Evolutionary conservation across 2,797 vertebrate genomes (phyloP).

Genomic region (Oreochromis grahami): DNA sequence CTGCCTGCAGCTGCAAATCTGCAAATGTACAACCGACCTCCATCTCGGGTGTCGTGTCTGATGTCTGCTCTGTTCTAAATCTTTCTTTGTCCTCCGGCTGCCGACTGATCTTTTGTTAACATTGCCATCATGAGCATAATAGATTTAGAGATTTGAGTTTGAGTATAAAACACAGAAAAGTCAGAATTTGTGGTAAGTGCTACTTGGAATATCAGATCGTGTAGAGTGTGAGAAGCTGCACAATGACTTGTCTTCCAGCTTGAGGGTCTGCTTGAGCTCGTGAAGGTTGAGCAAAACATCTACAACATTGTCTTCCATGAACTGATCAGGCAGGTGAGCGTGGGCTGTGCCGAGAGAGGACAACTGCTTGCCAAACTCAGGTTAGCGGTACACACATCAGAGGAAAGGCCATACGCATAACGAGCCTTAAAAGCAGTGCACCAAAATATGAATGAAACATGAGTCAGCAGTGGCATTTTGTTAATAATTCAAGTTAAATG

Average conservation of each 20-base stretch:
- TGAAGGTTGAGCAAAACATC: slow-evolving; percentile 86
- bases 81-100: neutral
- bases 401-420: neutral
- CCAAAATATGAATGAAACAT: neutral
- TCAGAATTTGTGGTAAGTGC: neutral
- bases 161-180: neutral
- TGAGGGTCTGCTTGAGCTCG: slow-evolving; percentile 79
- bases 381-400: slow-evolving; percentile 53
- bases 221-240: neutral
- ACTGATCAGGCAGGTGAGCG: slow-evolving; percentile 87
- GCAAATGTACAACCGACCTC: neutral
- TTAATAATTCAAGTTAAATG: neutral
- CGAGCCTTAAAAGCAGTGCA: neutral
- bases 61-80: neutral
- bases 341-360: slow-evolving; percentile 86
- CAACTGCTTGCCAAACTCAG: slow-evolving; percentile 89
- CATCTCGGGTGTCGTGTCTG: neutral
- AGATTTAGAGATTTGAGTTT: neutral
- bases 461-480: neutral
- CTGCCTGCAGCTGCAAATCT: neutral
- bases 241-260: slow-evolving; percentile 70
- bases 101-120: neutral
- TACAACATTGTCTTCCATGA: slow-evolving; percentile 91
- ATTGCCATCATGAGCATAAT: neutral
- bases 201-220: neutral